phyloP scores from a whole-genome alignment of 2,888 invertebrate species.

The Lasioglossum zephyrum region DNA sequence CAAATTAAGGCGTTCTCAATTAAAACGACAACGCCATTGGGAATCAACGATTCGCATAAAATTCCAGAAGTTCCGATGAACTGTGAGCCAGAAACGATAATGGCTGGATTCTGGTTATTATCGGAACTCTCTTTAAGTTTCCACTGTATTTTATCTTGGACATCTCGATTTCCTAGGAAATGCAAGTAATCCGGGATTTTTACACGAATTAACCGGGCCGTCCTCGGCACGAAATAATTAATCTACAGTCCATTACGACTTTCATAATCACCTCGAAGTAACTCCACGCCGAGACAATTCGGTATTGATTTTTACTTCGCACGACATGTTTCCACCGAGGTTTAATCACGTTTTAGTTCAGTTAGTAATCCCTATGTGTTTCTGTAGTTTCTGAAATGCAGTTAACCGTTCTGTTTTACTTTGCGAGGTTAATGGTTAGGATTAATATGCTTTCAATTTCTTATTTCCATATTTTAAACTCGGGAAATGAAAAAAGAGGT shows the following conservation, averaged over 20 bases:
- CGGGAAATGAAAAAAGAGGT: no score
- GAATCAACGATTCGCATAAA: neutral
- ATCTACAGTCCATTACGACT: constrained; percentile 26
- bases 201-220: neutral
- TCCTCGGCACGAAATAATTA: neutral
- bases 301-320: constrained; percentile 52
- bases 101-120: neutral
- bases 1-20: neutral
- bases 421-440: no score
- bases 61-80: neutral
- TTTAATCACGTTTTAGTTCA: neutral
- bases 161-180: neutral
- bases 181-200: neutral
- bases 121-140: neutral
- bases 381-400: neutral
- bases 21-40: neutral
- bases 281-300: constrained; percentile 40
- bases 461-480: neutral
- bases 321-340: neutral
- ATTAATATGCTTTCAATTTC: neutral
- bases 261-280: constrained; percentile 34
- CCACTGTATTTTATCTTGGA: neutral
- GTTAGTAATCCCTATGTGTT: neutral
- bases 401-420: neutral
- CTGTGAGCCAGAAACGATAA: neutral